Evolutionary conservation across 2,797 vertebrate genomes (phyloP).

Genomic region (Lemur catta): DNA sequence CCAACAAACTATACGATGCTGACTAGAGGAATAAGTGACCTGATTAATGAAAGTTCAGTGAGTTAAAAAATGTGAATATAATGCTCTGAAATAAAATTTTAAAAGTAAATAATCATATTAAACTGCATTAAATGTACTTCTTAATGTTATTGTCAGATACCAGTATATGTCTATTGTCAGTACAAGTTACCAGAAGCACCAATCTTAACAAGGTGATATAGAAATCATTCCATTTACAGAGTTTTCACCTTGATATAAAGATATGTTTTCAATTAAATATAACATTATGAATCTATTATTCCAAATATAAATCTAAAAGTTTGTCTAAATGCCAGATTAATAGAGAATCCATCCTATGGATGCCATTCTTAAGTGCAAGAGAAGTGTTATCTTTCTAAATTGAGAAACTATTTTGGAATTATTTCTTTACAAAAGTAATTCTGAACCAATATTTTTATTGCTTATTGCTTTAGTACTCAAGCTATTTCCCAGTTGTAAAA

Average conservation of each 20-base stretch:
- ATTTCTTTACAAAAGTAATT: constrained; percentile 12
- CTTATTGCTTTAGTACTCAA: constrained; percentile 38
- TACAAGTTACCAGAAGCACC: background rate
- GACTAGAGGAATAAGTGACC: background rate
- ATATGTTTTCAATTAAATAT: background rate
- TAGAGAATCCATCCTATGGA: background rate
- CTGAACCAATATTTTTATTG: constrained; percentile 28
- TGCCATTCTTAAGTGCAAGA: constrained; percentile 25
- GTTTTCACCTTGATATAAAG: constrained; percentile 5
- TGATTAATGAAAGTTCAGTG: background rate
- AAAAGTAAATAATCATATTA: background rate
- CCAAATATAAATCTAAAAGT: background rate
- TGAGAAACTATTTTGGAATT: constrained; percentile 35
- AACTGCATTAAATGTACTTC: background rate
- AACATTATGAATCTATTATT: background rate
- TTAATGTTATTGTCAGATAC: background rate
- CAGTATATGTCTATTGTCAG: background rate
- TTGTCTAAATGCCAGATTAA: background rate
- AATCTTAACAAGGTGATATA: background rate
- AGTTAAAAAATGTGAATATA: constrained; percentile 18
- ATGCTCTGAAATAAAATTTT: background rate
- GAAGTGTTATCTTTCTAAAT: constrained; percentile 7
- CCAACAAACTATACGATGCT: background rate
- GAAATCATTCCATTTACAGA: background rate
- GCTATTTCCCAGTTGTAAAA: background rate